Evolutionary conservation across 2,113 vertebrate species (phyloP), one percentile per base, ranked within the genome.

Genomic region (Epinephelus cyanopodus): DNA sequence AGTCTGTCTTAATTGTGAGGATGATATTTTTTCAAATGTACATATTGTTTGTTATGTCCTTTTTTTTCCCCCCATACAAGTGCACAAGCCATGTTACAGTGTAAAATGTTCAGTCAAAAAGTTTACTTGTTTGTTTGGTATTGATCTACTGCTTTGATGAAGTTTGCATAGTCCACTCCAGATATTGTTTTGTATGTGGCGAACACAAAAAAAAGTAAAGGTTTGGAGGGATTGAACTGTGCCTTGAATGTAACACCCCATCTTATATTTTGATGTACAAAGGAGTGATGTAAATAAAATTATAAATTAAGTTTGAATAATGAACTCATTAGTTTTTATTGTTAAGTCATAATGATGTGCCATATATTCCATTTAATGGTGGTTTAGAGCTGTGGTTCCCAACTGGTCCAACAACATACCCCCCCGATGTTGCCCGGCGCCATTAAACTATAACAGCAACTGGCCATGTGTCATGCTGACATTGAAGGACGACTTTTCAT

Each of bases 251-350:
- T 70, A 39, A 70, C 58, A 17, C 1, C 23, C 50, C 83, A 53
- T 45, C 53, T 14, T 8, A 2, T 47, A 21, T 33, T 21, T 21
- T 62, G 12, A 79, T 80, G 87, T 84, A 54, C 17, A 64, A 74
- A 75, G 13, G 5, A 65, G 27, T 27, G 18, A 70, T 97, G 95
- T 97, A 97, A 98, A 98, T 97, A 97, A 97, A 97, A 97, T 37
- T 37, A 37, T 7, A 37, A 37, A 6, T 37, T 37, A 37, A 37
- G 37, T 57, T 65, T 52, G 71, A 2, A 11, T 45, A 21, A 33
- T 27, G 6, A 39, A 25, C 9, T 1, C 23, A n/a, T 50, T 45
- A 4, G n/a, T 27, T 29, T 47, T 18, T 18, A 48, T 18, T 2
- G 1, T 7, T 21, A 3, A 42, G 5, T 64, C 48, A 19, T 18